Base-by-base conservation (phyloP, 2,888 invertebrate genomes). In the Plebejus argus region DNA sequence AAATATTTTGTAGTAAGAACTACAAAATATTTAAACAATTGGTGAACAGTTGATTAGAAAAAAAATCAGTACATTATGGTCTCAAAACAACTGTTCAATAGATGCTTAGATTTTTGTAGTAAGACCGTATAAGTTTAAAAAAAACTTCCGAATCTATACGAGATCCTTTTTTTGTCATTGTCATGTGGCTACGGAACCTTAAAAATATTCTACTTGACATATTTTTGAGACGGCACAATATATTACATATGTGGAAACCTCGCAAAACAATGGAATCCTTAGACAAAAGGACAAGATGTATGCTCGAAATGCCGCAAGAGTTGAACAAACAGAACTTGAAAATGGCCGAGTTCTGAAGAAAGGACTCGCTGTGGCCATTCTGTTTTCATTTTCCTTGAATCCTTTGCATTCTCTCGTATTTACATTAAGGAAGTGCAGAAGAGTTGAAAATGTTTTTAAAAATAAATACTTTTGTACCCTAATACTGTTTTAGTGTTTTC, bases 221-320 rank as follows among this genome's bases (percentile, higher is more conserved):
- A 66, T 66, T 66, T 66, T 33, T 33, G 15, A 66, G 71, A n/a
- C 71, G 20, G 72, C 23, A 53, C 74, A 53, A 74, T 53, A 81
- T 80, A 79, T 77, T 77, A n/a, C n/a, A n/a, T n/a, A 77, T 77
- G 71, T 76, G 80, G 78, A 81, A 79, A 20, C 20, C 8, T 18
- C 6, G 15, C 15, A 77, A 79, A 71, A 81, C 81, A 80, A 81
- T 79, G 77, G 23, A 56, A 76, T 80, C 80, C 79, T 79, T 78
- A 77, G 66, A 81, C 79, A 81, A 81, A 81, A 81, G 81, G 81
- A 81, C 81, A 72, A 79, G 80, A 81, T 78, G 79, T 80, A 79
- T 78, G 78, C 81, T 81, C 80, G 79, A 81, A 81, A 81, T 78
- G 80, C 80, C 81, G 78, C 81, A 78, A 78, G 39, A 72, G 76